Evolutionary conservation across 1,140 invertebrate genomes (phyloP).

Genomic region (Heliothis subflexa): DNA sequence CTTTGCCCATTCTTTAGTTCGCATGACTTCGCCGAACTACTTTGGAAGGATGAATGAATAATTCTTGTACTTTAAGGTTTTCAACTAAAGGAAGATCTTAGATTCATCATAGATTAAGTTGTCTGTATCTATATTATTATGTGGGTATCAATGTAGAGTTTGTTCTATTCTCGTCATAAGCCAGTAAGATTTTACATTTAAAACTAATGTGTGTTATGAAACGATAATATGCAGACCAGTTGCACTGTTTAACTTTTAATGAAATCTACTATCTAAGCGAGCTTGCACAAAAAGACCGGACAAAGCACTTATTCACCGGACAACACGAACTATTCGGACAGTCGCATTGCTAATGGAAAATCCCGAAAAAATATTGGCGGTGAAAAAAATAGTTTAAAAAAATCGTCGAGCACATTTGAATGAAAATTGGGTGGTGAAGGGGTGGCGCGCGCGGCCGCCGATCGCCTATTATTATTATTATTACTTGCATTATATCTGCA

Average conservation of each 20-base stretch:
- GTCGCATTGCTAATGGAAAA: slow-evolving; percentile 81
- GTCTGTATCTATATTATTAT: not conserved
- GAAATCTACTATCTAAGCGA: slow-evolving; percentile 51
- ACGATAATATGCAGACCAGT: slow-evolving; percentile 23
- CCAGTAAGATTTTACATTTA: slow-evolving; percentile 1
- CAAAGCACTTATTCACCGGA: slow-evolving; percentile 64
- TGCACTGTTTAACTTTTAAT: slow-evolving; percentile 55
- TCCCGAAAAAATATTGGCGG: slow-evolving; percentile 80
- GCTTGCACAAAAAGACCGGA: slow-evolving; percentile 53
- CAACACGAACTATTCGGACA: slow-evolving; percentile 67
- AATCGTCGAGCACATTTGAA: slow-evolving; percentile 82
- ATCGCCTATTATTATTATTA: slow-evolving; percentile 86
- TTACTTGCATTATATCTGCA: slow-evolving; percentile 86
- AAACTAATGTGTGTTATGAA: slow-evolving; percentile 35
- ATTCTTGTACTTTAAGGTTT: too few species aligned
- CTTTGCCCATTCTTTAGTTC: slow-evolving; percentile 24
- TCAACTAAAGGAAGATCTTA: too few species aligned
- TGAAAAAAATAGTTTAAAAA: slow-evolving; percentile 78
- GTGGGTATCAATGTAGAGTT: not conserved
- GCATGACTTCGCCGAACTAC: slow-evolving; percentile 21
- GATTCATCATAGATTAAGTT: too few species aligned
- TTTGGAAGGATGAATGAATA: slow-evolving; percentile 4
- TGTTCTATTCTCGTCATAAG: slow-evolving; percentile 11
- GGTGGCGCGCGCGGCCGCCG: slow-evolving; percentile 72
- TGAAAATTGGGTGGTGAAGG: slow-evolving; percentile 82